A percentile compares a stretch with the other conserved stretches of the same genome.
Evolutionary conservation across 2,113 vertebrate species (phyloP).

Genomic region (Dipodomys spectabilis): DNA sequence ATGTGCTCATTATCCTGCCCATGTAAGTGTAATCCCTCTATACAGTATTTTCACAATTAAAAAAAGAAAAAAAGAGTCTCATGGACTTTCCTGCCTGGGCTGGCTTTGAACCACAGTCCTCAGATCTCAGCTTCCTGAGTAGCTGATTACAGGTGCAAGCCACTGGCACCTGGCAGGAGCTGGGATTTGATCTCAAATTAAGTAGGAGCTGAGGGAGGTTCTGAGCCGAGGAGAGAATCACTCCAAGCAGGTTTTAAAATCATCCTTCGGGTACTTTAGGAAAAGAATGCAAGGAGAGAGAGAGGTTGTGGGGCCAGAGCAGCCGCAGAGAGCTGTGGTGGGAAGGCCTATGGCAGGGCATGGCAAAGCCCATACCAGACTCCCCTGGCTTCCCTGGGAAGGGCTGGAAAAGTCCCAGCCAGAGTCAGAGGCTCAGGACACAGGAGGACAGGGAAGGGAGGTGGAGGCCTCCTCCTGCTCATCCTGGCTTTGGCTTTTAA

Average conservation of each 20-base stretch:
- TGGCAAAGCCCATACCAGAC: too few relatives aligned
- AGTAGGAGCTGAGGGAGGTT: background rate
- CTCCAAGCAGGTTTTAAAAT: background rate
- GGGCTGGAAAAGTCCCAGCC: background rate
- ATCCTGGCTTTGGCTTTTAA: background rate
- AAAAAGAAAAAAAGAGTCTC: too few relatives aligned
- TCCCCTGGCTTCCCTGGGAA: background rate
- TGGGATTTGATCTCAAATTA: slow-evolving; percentile 1
- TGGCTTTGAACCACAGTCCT: too few relatives aligned
- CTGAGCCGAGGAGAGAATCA: background rate
- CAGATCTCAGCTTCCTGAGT: too few relatives aligned
- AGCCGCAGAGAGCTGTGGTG: background rate
- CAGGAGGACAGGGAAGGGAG: background rate
- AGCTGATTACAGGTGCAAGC: too few relatives aligned
- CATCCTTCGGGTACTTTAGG: background rate
- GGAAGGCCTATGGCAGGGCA: background rate
- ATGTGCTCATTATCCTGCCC: too few relatives aligned
- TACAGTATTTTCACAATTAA: too few relatives aligned
- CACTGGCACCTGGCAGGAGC: background rate
- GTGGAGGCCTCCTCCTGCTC: background rate
- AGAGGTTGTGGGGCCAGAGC: background rate
- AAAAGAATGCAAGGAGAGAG: too few relatives aligned
- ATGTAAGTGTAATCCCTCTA: too few relatives aligned
- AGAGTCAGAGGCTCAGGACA: background rate
- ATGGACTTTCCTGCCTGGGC: too few relatives aligned